Percentiles rank a stretch among this genome's conserved stretches.
These are phyloP conservation scores for Metallyticus violacea DNA, from an alignment of 2,888 invertebrate species.

Conservation along the genomic window DNA sequence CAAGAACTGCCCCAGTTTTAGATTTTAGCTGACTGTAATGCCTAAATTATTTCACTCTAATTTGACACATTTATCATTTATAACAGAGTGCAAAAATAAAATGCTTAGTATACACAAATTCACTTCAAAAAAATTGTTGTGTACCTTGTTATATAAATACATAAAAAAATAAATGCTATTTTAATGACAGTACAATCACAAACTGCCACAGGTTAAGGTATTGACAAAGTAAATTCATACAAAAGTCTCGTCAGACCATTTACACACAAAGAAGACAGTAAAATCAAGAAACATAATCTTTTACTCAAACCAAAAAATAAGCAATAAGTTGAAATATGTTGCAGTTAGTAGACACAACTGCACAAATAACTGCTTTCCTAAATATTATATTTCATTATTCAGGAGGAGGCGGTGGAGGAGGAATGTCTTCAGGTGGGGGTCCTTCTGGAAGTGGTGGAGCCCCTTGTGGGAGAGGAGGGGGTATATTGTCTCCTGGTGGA, in stretches of 20 bases:
- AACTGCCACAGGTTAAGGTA: neutral
- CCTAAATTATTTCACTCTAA: neutral
- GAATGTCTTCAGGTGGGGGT: slow-evolving; percentile 57
- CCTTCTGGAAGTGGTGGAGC: slow-evolving; percentile 55
- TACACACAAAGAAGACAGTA: neutral
- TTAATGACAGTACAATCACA: neutral
- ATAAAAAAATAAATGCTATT: neutral
- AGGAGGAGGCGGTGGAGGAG: slow-evolving; percentile 61
- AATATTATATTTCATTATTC: neutral
- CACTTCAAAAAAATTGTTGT: neutral
- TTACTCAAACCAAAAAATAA: neutral
- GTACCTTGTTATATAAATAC: neutral
- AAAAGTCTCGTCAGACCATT: neutral
- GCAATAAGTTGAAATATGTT: neutral
- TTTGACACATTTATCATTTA: neutral
- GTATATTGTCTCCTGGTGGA: slow-evolving; percentile 17
- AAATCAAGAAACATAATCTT: neutral
- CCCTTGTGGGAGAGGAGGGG: slow-evolving; percentile 13
- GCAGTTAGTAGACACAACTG: too few relatives aligned
- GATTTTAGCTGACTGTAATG: neutral
- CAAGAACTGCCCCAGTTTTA: neutral
- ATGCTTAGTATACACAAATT: neutral
- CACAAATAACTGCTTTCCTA: too few relatives aligned
- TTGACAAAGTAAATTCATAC: neutral
- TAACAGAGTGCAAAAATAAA: neutral